Percentiles rank a stretch among this genome's conserved stretches.
Evolutionary conservation across 1,140 invertebrate species (phyloP).

Genomic region (Paraescarpia echinospica): DNA sequence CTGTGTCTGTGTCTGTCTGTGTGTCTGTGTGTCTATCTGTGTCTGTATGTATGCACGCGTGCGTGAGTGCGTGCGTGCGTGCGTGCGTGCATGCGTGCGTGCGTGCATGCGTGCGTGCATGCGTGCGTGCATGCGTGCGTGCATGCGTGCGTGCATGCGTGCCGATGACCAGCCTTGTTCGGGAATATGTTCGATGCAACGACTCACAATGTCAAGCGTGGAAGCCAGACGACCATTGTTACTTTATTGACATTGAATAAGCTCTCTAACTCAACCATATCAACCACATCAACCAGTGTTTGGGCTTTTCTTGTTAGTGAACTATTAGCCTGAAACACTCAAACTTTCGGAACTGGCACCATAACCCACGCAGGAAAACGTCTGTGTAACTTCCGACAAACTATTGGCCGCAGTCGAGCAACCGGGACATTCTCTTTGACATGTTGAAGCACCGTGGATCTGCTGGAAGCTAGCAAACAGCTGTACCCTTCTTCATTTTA

Average conservation of each 20-base stretch:
- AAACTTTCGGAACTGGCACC: background rate
- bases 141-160: no score
- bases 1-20: no score
- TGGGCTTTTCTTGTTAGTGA: background rate
- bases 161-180: no score
- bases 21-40: no score
- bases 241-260: background rate
- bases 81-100: no score
- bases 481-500: background rate
- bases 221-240: background rate
- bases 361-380: background rate
- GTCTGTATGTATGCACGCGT: no score
- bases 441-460: background rate
- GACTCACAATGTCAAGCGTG: background rate
- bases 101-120: no score
- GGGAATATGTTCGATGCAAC: background rate
- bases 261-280: background rate
- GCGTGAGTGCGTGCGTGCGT: no score
- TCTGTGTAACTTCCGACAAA: background rate
- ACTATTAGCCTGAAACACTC: background rate
- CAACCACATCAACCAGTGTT: no score
- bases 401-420: background rate
- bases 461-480: background rate
- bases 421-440: background rate
- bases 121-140: no score